Evolutionary conservation across 2,113 vertebrate genomes (phyloP).

Genomic region (Procapra przewalskii): DNA sequence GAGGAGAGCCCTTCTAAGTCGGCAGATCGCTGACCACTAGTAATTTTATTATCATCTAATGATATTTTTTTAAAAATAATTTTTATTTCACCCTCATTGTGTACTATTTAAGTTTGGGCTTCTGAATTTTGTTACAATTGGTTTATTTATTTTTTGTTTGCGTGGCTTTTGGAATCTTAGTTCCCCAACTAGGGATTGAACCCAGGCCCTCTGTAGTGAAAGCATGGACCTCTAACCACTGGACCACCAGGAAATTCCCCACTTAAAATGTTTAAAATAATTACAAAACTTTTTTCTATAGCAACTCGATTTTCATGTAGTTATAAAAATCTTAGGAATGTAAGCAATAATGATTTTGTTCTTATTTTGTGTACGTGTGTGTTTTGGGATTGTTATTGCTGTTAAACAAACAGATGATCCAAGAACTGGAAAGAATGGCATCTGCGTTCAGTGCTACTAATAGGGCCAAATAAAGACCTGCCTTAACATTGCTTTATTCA

Average conservation of each 20-base stretch:
- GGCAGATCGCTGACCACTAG: neutral
- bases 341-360: neutral
- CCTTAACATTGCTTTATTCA: neutral
- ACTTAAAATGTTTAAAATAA: neutral
- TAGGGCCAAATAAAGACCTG: neutral
- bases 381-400: neutral
- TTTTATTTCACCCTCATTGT: neutral
- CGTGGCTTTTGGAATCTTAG: neutral
- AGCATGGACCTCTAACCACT: neutral
- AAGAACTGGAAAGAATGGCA: neutral
- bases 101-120: neutral
- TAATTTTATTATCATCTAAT: neutral
- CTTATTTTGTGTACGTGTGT: neutral
- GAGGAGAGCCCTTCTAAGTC: neutral
- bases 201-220: neutral
- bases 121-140: neutral
- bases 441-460: neutral
- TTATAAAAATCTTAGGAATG: neutral
- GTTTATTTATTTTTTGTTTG: neutral
- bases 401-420: neutral
- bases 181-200: neutral
- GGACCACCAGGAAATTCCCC: neutral
- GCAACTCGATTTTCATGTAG: neutral
- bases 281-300: neutral
- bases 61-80: neutral